Percentiles rank a stretch among this genome's conserved stretches.
These are phyloP conservation scores for Ectemnius cavifrons DNA, from an alignment of 2,888 invertebrate genomes.

Conservation along the genomic window DNA sequence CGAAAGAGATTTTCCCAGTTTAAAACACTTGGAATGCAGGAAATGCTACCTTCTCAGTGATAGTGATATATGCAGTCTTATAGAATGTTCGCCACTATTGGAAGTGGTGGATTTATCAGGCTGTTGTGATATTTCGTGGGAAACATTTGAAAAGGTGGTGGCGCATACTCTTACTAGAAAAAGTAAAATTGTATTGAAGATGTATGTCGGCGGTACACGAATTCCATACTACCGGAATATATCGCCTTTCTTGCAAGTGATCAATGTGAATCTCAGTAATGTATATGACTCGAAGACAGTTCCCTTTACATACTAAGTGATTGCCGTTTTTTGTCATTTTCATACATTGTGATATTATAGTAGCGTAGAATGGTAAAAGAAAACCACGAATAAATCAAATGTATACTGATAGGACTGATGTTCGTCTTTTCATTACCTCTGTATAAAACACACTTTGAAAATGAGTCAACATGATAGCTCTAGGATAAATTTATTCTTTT, in stretches of 20 bases:
- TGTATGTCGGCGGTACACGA: slow-evolving; percentile 66
- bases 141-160: slow-evolving; percentile 62
- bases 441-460: no score
- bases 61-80: slow-evolving; percentile 57
- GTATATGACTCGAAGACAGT: neutral
- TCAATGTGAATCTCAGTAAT: slow-evolving; percentile 60
- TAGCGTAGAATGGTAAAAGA: no score
- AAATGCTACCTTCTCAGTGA: slow-evolving; percentile 61
- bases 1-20: slow-evolving; percentile 46
- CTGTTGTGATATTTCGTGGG: slow-evolving; percentile 62
- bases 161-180: slow-evolving; percentile 64
- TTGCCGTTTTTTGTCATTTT: no score
- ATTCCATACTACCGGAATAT: slow-evolving; percentile 47
- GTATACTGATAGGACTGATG: neutral
- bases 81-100: slow-evolving; percentile 63
- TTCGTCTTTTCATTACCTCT: neutral
- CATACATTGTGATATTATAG: no score
- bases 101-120: slow-evolving; percentile 69
- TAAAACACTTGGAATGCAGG: slow-evolving; percentile 68
- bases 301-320: neutral
- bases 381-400: no score
- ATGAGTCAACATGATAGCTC: no score
- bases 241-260: slow-evolving; percentile 68
- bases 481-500: slow-evolving; percentile 58
- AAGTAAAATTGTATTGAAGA: slow-evolving; percentile 67